Base-by-base conservation (phyloP, 1,140 invertebrate genomes). In the Panonychus citri region DNA sequence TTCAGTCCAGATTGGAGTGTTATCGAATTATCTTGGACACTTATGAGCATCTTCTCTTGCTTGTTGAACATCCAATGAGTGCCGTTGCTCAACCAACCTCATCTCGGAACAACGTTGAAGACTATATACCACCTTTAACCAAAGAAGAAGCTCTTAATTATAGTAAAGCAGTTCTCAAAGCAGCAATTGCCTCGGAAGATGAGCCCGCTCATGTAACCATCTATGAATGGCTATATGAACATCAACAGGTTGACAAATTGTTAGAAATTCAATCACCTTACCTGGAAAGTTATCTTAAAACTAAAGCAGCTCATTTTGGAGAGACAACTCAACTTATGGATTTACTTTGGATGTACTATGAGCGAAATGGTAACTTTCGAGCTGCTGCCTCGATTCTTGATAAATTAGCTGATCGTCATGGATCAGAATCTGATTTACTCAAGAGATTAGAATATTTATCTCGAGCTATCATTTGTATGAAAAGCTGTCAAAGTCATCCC, bases 281-380 rank as follows among this genome's bases (percentile, higher is more conserved):
- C 5, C 71, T 93, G 42, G 85, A 89, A 65, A 74, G 77, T 39
- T 93, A 84, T 65, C 67, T 93, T 15, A 77, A 79, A 53, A 75
- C 78, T 27, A 73, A 75, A 56, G 70, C 75, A 2, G 64, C 62
- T 30, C 55, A 62, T 13, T 61, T 62, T 30, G 63, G 66, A 19
- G 71, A 72, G 43, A 69, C 68, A 54, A 59, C 68, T 17, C 74
- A 76, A 53, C 75, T 84, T 5, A 76, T 85, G 48, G 88, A 96
- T 69, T 72, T 97, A 55, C 70, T 96, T 17, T 96, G 91, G 91
- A 89, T 89, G 68, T 91, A 84, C 68, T 91, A 96, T 65, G 90
- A 96, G 67, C 82, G 82, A 64, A 84, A 81, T 64, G 81, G 81
- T 30, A 86, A 95, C 67, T 91, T 91, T 68, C 77, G 81, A 10